Conservation (phyloP, 92 coral and sea anemone species). For the Blastomussa wellsi region DNA sequence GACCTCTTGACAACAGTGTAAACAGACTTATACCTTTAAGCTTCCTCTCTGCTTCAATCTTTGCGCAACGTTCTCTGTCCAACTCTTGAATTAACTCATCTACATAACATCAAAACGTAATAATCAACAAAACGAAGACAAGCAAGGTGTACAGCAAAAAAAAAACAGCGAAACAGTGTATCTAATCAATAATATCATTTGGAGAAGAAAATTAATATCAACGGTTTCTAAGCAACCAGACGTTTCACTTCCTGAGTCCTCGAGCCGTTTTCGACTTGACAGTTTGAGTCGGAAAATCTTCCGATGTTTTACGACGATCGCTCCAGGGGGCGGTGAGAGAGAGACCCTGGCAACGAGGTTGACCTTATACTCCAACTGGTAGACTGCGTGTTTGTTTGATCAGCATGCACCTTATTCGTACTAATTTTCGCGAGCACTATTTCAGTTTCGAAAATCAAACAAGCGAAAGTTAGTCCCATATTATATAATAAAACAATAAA, state of each 20-base stretch:
- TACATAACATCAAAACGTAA: constrained; percentile 23
- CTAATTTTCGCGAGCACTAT: no score
- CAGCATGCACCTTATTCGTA: no score
- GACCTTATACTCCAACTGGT: background rate
- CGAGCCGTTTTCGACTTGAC: no score
- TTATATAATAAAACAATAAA: no score
- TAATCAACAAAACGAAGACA: background rate
- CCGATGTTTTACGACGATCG: background rate
- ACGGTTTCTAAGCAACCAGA: no score
- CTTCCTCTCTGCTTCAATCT: constrained; percentile 94
- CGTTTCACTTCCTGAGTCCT: no score
- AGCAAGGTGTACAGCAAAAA: background rate
- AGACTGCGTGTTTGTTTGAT: no score
- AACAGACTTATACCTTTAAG: constrained; percentile 72
- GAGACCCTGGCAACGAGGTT: no score
- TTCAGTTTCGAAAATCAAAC: no score
- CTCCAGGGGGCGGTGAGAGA: no score
- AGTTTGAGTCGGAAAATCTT: background rate
- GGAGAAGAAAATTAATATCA: background rate
- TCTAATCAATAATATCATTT: background rate
- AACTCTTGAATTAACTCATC: constrained; percentile 86
- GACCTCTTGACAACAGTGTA: no score
- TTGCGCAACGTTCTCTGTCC: constrained; percentile 81
- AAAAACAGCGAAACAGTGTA: background rate
- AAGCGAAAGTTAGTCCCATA: no score